Conservation (phyloP, 2,113 vertebrate species). For the Lepus americanus region DNA sequence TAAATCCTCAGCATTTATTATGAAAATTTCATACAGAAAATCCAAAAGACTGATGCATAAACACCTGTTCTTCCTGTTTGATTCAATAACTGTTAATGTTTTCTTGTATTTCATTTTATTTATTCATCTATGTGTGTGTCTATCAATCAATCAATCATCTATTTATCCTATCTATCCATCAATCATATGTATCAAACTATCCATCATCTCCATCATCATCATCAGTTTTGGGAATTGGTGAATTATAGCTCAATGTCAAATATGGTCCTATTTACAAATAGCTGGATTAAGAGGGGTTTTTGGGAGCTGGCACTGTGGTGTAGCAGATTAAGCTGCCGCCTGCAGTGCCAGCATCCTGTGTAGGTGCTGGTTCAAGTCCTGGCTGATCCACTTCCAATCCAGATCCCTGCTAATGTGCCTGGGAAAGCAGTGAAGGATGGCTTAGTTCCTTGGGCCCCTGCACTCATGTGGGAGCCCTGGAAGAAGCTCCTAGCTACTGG, state of each 20-base stretch:
- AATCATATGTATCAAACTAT: not conserved
- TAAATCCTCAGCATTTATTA: not conserved
- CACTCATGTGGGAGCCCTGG: too few relatives aligned
- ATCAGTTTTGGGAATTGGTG: not conserved
- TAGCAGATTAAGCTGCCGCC: too few relatives aligned
- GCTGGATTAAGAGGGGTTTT: not conserved
- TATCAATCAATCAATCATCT: not conserved
- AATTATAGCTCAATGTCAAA: not conserved
- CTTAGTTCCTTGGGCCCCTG: too few relatives aligned
- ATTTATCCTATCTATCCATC: not conserved
- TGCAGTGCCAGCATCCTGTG: too few relatives aligned
- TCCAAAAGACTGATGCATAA: not conserved
- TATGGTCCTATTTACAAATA: not conserved
- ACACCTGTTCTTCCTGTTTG: not conserved
- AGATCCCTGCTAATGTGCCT: too few relatives aligned
- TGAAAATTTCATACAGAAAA: not conserved
- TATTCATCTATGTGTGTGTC: not conserved
- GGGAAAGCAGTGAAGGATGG: too few relatives aligned
- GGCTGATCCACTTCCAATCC: too few relatives aligned
- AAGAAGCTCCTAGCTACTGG: too few relatives aligned
- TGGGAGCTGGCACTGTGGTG: too few relatives aligned
- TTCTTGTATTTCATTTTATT: not conserved
- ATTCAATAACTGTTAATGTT: not conserved
- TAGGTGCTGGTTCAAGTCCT: too few relatives aligned
- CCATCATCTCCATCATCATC: too few relatives aligned